Percentiles rank a stretch among this genome's conserved stretches.
These are phyloP conservation scores for Strigamia transsilvanica DNA, from an alignment of 2,888 invertebrate genomes.

Conservation along the genomic window DNA sequence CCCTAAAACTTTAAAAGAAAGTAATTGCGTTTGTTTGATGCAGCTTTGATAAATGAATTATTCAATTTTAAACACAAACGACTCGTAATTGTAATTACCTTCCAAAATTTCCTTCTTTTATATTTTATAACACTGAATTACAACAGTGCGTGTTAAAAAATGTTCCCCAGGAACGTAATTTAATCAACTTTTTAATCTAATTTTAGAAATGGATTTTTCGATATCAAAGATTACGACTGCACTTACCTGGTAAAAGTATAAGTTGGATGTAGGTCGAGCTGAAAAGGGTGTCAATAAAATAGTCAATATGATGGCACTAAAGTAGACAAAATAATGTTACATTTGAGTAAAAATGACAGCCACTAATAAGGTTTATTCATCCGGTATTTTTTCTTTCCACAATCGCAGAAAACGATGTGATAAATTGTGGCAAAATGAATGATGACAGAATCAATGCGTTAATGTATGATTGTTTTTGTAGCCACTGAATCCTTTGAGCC, in stretches of 20 bases:
- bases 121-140: conserved; percentile 60
- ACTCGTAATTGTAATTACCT: conserved; percentile 59
- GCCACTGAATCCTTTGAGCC: conserved; percentile 58
- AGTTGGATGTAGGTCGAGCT: conserved; percentile 59
- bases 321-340: conserved; percentile 28
- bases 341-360: background rate
- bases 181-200: background rate
- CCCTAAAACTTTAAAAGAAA: too few species aligned
- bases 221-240: conserved; percentile 60
- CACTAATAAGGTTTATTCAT: conserved; percentile 4
- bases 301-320: conserved; percentile 58
- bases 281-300: conserved; percentile 60
- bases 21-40: too few species aligned
- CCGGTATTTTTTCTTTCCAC: background rate
- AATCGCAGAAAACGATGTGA: conserved; percentile 56
- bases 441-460: conserved; percentile 60
- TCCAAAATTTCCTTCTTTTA: conserved; percentile 60
- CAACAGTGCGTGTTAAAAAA: conserved; percentile 58
- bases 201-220: conserved; percentile 60
- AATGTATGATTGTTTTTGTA: conserved; percentile 60
- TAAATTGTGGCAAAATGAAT: conserved; percentile 59
- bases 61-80: conserved; percentile 55
- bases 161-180: background rate
- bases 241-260: conserved; percentile 59
- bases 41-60: background rate